Evolutionary conservation across 2,888 invertebrate genomes (phyloP), one percentile per base, ranked within the genome.

Genomic region (Therioaphis trifolii): DNA sequence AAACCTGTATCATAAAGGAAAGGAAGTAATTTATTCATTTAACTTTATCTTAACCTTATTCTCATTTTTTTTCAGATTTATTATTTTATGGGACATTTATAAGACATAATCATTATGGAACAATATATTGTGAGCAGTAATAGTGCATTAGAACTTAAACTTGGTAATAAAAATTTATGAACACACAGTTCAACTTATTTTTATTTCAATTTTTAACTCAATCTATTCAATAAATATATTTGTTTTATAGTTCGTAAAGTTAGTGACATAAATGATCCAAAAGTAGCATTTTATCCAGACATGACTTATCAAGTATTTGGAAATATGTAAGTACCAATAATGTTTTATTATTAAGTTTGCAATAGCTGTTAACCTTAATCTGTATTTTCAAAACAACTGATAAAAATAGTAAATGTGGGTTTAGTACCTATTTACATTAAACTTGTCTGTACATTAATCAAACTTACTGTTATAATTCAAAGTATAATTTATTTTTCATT

Each of bases 221-320:
- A n/a, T n/a, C n/a, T n/a, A n/a, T n/a, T n/a, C n/a, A n/a, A n/a
- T n/a, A n/a, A n/a, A 75, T 82, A 35, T 77, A 55, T 85, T 84
- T 84, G 43, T 86, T 76, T 86, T 86, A 77, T 85, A 89, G 92
- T 95, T 75, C 91, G 93, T 77, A 89, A 89, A 85, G 89, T 90
- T 29, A 89, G 91, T 55, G 95, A 95, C 88, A 88, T 95, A 52
- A 91, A 93, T 85, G 91, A 94, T 88, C 92, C 93, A 49, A 89
- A 90, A 1, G 88, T 89, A 12, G 89, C 90, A 52, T 96, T 96
- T 88, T 90, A 92, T 55, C 96, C 97, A 0, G 93, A 93, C 84
- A 96, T 97, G 94, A 94, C 96, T 77, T 96, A 98, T 90, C 97
- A 98, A 89, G 93, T 97, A 84, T 97, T 96, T 89, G 96, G 96